These are phyloP conservation scores for Alloplasta piceator DNA, from an alignment of 2,888 invertebrate species.

Conservation along the genomic window DNA sequence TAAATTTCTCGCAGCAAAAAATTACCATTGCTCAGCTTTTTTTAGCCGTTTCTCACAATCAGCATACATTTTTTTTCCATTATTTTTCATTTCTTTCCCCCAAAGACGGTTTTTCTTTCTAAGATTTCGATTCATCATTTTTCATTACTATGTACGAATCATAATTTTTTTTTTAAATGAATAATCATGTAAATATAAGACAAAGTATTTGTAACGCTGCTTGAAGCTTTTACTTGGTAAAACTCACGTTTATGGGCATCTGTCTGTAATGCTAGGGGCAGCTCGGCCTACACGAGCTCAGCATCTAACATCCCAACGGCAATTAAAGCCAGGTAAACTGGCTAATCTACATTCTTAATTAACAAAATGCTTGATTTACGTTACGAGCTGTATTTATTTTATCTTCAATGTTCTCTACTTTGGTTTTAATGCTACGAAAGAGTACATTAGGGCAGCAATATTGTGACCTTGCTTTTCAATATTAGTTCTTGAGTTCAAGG, in stretches of 20 bases:
- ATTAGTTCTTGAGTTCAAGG: too few species aligned
- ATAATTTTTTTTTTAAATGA: too few species aligned
- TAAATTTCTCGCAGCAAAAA: too few species aligned
- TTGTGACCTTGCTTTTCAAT: neutral
- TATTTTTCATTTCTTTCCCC: too few species aligned
- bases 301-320: conserved; percentile 83
- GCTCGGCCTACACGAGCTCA: conserved; percentile 81
- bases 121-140: too few species aligned
- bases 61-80: too few species aligned
- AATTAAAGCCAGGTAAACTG: conserved; percentile 81
- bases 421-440: conserved; percentile 20
- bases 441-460: neutral
- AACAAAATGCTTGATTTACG: conserved; percentile 19
- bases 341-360: conserved; percentile 47
- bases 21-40: too few species aligned
- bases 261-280: conserved; percentile 77
- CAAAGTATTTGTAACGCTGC: conserved; percentile 29
- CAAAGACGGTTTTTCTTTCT: too few species aligned
- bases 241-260: conserved; percentile 62
- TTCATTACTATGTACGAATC: too few species aligned
- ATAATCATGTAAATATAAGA: neutral
- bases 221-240: conserved; percentile 48
- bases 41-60: too few species aligned
- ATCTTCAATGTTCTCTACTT: conserved; percentile 30
- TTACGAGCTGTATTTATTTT: conserved; percentile 24